Conservation (phyloP, 1,140 invertebrate species). For the Oryzaephilus surinamensis region DNA sequence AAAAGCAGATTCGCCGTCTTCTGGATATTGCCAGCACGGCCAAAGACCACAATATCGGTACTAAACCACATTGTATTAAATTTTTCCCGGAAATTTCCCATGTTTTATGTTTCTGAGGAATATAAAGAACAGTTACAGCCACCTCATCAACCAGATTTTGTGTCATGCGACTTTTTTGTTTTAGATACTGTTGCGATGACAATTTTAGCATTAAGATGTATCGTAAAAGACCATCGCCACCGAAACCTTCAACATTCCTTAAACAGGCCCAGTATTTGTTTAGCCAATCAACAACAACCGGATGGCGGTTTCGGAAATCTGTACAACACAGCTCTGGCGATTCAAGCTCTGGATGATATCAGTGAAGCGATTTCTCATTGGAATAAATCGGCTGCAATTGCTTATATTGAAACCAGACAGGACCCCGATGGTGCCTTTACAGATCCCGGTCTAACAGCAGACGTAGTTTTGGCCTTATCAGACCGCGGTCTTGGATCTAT, state of each 20-base stretch:
- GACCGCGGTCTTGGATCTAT: constrained; percentile 51
- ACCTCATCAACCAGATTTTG: no score
- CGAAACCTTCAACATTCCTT: constrained; percentile 67
- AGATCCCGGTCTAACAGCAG: constrained; percentile 59
- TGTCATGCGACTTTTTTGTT: constrained; percentile 17
- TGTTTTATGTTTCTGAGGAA: no score
- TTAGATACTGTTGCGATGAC: constrained; percentile 75
- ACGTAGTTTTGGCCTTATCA: constrained; percentile 58
- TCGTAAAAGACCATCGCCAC: constrained; percentile 72
- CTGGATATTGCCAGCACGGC: constrained; percentile 65
- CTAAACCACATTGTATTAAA: no score
- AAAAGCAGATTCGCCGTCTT: constrained; percentile 63
- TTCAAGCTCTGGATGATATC: constrained; percentile 66
- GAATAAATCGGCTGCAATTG: constrained; percentile 63
- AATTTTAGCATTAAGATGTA: constrained; percentile 69
- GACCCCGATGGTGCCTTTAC: constrained; percentile 65
- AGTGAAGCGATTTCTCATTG: constrained; percentile 50
- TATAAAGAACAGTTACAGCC: no score
- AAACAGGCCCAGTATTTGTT: constrained; percentile 55
- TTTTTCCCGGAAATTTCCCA: no score
- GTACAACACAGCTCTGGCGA: constrained; percentile 67
- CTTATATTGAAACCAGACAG: constrained; percentile 62
- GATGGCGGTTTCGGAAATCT: constrained; percentile 75
- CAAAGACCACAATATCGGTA: constrained; percentile 64
- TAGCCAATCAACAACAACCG: constrained; percentile 63